Conservation (phyloP, 2,888 invertebrate species). For the Eristalinus sepulchralis region DNA sequence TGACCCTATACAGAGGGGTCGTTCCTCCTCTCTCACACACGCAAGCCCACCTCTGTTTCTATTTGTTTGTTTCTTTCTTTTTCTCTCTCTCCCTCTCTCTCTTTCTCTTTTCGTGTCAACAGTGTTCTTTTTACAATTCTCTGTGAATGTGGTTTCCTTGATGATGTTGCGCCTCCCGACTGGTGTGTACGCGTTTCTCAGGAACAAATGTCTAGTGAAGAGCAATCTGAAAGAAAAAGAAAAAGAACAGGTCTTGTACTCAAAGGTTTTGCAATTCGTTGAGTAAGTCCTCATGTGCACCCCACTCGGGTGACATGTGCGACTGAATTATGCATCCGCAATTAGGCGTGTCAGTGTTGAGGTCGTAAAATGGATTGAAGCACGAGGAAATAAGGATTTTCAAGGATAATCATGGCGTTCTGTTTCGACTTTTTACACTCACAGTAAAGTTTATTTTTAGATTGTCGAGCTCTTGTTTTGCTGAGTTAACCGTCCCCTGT, state of each 20-base stretch:
- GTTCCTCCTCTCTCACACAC: background rate
- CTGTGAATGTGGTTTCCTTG: background rate
- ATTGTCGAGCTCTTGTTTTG: slow-evolving; percentile 3
- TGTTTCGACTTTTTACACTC: slow-evolving; percentile 13
- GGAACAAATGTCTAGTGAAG: slow-evolving; percentile 47
- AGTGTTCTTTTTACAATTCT: background rate
- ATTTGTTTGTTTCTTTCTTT: no score
- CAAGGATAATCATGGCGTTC: slow-evolving; percentile 41
- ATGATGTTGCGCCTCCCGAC: background rate
- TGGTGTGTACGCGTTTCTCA: slow-evolving; percentile 15
- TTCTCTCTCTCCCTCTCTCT: background rate
- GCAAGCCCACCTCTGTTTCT: background rate
- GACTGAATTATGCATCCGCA: slow-evolving; percentile 32
- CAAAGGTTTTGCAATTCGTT: slow-evolving; percentile 9
- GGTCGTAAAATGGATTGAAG: slow-evolving; percentile 32
- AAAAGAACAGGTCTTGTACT: background rate
- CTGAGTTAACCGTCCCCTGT: background rate
- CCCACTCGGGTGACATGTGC: no score
- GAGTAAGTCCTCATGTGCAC: background rate
- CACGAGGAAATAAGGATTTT: slow-evolving; percentile 20
- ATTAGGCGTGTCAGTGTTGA: slow-evolving; percentile 55
- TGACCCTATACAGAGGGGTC: background rate
- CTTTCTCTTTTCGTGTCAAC: no score
- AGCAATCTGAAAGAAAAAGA: slow-evolving; percentile 57
- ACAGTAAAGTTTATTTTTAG: slow-evolving; percentile 59